These are phyloP conservation scores for Ptyas mucosa DNA, from an alignment of 2,113 vertebrate genomes.

Conservation along the genomic window DNA sequence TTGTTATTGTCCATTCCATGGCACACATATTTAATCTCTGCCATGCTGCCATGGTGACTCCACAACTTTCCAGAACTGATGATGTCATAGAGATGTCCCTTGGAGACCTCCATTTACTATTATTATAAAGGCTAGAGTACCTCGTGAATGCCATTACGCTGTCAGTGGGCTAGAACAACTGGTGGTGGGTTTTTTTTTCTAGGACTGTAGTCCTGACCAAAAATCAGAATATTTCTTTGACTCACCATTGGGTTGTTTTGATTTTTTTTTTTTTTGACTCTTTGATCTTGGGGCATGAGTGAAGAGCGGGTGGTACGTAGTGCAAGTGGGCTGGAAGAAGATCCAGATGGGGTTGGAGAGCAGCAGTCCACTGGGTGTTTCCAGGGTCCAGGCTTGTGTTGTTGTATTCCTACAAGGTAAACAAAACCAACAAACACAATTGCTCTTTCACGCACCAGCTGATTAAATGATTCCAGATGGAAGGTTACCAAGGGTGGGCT, in stretches of 20 bases:
- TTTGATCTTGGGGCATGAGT: conserved; percentile 14
- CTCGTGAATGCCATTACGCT: conserved; percentile 13
- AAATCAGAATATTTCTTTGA: neutral
- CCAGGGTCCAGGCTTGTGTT: neutral
- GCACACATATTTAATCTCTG: neutral
- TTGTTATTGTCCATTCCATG: too few relatives aligned
- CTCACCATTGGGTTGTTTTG: neutral
- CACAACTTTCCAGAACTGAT: neutral
- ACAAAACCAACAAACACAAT: accelerated
- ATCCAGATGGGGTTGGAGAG: neutral
- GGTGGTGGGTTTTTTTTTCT: neutral
- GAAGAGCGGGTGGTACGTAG: neutral
- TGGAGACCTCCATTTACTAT: neutral
- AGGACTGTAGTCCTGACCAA: neutral
- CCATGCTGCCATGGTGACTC: neutral
- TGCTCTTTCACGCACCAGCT: accelerated
- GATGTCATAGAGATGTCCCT: conserved; percentile 13
- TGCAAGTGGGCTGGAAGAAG: neutral
- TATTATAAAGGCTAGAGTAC: conserved; percentile 25
- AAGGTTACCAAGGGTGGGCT: neutral
- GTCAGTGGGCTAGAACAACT: neutral
- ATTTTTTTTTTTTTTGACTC: neutral
- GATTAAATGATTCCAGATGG: neutral
- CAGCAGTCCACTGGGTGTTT: neutral
- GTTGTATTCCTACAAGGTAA: conserved; percentile 22